phyloP scores from a whole-genome alignment of 2,113 vertebrate species.

The Sinocyclocheilus anophthalmus region DNA sequence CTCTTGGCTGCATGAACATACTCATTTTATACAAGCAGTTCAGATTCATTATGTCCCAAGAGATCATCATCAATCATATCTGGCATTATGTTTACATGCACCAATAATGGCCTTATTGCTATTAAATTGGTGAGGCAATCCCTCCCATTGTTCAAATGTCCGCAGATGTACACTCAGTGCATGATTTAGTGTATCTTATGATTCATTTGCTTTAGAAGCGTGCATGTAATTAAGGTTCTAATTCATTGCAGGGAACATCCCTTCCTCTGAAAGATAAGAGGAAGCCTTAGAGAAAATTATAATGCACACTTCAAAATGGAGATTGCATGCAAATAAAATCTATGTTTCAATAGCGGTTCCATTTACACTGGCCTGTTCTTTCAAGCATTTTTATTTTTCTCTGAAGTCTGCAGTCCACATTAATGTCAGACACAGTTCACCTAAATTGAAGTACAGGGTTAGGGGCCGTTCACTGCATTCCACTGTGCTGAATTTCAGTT shows the following conservation, averaged over 20 bases:
- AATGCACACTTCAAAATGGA: slow-evolving; percentile 53
- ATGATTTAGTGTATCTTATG: slow-evolving; percentile 61
- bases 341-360: slow-evolving; percentile 12
- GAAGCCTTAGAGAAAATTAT: slow-evolving; percentile 52
- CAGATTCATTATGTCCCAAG: background rate
- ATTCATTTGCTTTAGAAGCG: slow-evolving; percentile 68
- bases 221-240: slow-evolving; percentile 65
- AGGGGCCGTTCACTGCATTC: background rate
- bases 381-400: slow-evolving; percentile 4
- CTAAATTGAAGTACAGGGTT: no score
- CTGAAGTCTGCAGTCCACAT: slow-evolving; percentile 28
- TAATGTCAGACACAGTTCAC: background rate
- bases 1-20: background rate
- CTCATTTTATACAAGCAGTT: background rate
- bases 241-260: slow-evolving; percentile 66
- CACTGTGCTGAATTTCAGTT: no score
- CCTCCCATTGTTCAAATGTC: slow-evolving; percentile 64
- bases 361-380: slow-evolving; percentile 11
- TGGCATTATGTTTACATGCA: slow-evolving; percentile 4
- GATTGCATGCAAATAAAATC: slow-evolving; percentile 48
- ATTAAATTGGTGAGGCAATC: slow-evolving; percentile 53
- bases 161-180: slow-evolving; percentile 52
- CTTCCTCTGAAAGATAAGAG: slow-evolving; percentile 63
- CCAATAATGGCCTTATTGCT: slow-evolving; percentile 45
- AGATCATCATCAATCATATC: background rate